These are phyloP conservation scores for Augochlorella aurata DNA, from an alignment of 2,888 invertebrate species.

Conservation along the genomic window DNA sequence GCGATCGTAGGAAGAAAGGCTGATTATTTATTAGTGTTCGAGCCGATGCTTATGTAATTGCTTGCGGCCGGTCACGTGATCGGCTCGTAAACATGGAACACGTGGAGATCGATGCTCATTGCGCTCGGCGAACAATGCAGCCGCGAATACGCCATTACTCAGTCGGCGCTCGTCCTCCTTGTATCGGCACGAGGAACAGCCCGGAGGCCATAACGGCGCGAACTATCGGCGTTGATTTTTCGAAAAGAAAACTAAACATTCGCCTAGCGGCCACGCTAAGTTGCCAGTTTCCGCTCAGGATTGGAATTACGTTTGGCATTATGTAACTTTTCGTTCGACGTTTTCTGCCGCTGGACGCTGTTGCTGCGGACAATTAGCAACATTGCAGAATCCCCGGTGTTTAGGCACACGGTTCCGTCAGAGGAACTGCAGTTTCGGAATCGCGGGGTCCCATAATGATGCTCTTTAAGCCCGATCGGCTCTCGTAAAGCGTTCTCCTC, in stretches of 20 bases:
- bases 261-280: constrained; percentile 5
- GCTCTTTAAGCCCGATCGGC: neutral
- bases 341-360: constrained; percentile 11
- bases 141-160: constrained; percentile 39
- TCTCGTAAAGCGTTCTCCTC: neutral
- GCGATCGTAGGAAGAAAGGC: constrained; percentile 47
- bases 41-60: constrained; percentile 59
- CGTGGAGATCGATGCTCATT: constrained; percentile 33
- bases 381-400: constrained; percentile 14
- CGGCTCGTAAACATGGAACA: constrained; percentile 48
- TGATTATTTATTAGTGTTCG: constrained; percentile 54
- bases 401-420: neutral
- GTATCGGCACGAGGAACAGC: neutral
- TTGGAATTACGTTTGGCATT: constrained; percentile 38
- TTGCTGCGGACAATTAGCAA: constrained; percentile 25
- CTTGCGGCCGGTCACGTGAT: constrained; percentile 43
- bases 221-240: constrained; percentile 29
- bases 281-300: constrained; percentile 33
- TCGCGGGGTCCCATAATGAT: neutral
- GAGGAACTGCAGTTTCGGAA: neutral
- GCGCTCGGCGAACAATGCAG: constrained; percentile 6
- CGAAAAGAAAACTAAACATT: constrained; percentile 22
- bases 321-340: constrained; percentile 22
- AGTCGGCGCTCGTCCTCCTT: constrained; percentile 14
- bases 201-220: constrained; percentile 9